phyloP scores from a whole-genome alignment of 2,113 vertebrate species.

The Cariama cristata region DNA sequence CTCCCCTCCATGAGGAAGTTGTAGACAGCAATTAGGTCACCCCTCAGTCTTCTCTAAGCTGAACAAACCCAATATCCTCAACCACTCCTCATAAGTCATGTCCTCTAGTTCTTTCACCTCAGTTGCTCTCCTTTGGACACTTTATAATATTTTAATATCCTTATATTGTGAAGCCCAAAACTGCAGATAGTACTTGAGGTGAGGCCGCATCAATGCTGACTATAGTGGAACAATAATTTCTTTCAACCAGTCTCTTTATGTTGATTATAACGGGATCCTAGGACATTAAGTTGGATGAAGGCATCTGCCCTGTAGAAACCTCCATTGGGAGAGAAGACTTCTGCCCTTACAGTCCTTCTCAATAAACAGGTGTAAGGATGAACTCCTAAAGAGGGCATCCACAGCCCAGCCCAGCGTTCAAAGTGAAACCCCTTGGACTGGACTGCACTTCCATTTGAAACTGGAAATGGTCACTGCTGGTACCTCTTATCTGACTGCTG shows the following conservation, averaged over 20 bases:
- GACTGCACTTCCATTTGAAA: neutral
- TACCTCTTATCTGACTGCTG: neutral
- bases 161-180: neutral
- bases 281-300: neutral
- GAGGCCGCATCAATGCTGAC: neutral
- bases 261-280: neutral
- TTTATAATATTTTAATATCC: neutral
- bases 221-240: neutral
- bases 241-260: rapidly evolving
- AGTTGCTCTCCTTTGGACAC: neutral
- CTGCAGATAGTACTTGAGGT: neutral
- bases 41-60: neutral
- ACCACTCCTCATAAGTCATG: rapidly evolving
- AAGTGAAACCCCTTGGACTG: neutral
- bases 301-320: neutral
- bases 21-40: neutral
- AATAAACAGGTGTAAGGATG: neutral
- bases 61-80: neutral
- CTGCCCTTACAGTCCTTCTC: neutral
- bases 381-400: slow-evolving; percentile 13
- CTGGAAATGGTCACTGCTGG: neutral
- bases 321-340: neutral
- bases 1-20: neutral
- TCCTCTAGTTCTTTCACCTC: neutral
- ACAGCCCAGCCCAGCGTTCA: neutral